These are phyloP conservation scores for Linnaemya tessellans DNA, from an alignment of 2,888 invertebrate genomes.

Conservation along the genomic window DNA sequence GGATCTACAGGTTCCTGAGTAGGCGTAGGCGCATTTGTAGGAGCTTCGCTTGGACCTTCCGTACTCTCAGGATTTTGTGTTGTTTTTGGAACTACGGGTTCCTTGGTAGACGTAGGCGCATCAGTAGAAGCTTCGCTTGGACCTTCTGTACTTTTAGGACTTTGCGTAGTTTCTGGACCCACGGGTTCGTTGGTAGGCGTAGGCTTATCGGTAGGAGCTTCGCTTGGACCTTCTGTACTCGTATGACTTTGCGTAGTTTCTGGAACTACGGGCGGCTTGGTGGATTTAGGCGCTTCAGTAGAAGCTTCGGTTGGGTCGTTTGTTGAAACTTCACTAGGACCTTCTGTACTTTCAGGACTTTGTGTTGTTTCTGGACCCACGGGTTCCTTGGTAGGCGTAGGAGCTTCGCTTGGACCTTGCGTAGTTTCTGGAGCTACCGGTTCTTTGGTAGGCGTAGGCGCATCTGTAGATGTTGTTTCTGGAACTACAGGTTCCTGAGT, in stretches of 20 bases:
- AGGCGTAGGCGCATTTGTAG: background rate
- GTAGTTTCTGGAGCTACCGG: too few relatives aligned
- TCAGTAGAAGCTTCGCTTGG: background rate
- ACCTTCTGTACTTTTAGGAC: background rate
- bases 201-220: background rate
- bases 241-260: background rate
- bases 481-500: too few relatives aligned
- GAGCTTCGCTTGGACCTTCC: background rate
- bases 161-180: background rate
- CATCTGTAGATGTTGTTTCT: background rate
- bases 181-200: background rate
- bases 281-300: background rate
- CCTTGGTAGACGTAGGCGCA: background rate
- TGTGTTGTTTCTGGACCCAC: too few relatives aligned
- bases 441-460: background rate
- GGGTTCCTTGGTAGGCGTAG: too few relatives aligned
- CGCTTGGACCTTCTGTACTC: background rate
- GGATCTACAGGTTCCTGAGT: background rate
- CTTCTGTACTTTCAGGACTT: too few relatives aligned
- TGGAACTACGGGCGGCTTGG: background rate
- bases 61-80: background rate
- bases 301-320: background rate
- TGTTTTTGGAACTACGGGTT: background rate
- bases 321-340: too few relatives aligned
- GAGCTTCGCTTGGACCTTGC: too few relatives aligned